A percentile compares a stretch with the other conserved stretches of the same genome.
These are phyloP conservation scores for Nasonia giraulti DNA, from an alignment of 1,140 invertebrate species.

Conservation along the genomic window DNA sequence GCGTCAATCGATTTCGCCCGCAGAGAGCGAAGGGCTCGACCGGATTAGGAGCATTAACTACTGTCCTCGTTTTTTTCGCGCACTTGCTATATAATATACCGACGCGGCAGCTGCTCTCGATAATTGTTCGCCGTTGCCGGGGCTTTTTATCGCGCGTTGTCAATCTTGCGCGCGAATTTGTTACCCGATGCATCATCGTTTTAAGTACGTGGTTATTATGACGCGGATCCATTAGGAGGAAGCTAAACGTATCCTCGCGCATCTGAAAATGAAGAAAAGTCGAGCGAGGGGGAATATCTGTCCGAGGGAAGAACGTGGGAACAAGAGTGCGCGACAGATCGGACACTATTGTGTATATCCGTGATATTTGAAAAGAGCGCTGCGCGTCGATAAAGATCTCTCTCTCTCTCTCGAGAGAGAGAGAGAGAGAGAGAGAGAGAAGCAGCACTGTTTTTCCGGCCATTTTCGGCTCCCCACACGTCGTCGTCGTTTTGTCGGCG, in stretches of 20 bases:
- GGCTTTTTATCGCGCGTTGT: not conserved
- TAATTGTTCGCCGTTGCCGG: not conserved
- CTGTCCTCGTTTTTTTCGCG: not conserved
- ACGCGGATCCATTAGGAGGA: not conserved
- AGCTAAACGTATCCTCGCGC: not conserved
- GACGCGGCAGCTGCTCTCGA: not conserved
- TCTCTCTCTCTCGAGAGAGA: too few species aligned
- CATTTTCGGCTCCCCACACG: not conserved
- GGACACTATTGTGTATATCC: too few species aligned
- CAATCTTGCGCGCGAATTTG: not conserved
- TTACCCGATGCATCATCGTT: not conserved
- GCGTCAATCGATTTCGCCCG: not conserved
- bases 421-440: too few species aligned
- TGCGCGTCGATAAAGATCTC: not conserved
- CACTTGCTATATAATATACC: not conserved
- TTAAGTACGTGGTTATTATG: too few species aligned
- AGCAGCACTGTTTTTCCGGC: not conserved
- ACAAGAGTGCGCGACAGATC: not conserved
- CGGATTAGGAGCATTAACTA: slow-evolving; percentile 4
- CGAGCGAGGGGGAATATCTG: too few species aligned
- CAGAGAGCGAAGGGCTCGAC: not conserved
- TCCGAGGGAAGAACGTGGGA: not conserved
- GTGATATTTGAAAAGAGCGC: not conserved
- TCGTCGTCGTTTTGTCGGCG: not conserved
- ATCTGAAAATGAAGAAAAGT: not conserved